These are phyloP conservation scores for Epizoanthus ramosus DNA, from an alignment of 92 coral and sea anemone genomes.

Conservation along the genomic window DNA sequence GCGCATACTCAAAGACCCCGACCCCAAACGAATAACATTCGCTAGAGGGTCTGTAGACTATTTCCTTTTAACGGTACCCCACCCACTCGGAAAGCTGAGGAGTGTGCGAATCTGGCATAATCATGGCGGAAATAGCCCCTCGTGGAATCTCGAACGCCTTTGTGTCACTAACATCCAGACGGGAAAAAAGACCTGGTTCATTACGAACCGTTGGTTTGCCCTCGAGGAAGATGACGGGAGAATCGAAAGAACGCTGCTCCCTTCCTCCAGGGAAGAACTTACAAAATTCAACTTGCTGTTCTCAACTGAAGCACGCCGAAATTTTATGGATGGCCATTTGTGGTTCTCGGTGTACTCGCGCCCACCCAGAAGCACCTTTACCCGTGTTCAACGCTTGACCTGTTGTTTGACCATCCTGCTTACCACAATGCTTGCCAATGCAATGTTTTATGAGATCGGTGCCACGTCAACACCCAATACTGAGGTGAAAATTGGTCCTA, in stretches of 20 bases:
- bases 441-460: conserved; percentile 84
- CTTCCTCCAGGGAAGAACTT: conserved; percentile 72
- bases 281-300: conserved; percentile 76
- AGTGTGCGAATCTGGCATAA: conserved; percentile 81
- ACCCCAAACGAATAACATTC: conserved; percentile 49
- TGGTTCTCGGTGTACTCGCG: conserved; percentile 85
- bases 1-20: conserved; percentile 67
- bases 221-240: conserved; percentile 89
- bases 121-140: conserved; percentile 74
- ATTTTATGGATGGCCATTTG: conserved; percentile 83
- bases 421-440: conserved; percentile 86
- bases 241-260: conserved; percentile 68
- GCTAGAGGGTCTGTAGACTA: conserved; percentile 61
- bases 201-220: conserved; percentile 86
- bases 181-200: conserved; percentile 75
- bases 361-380: conserved; percentile 82
- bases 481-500: conserved; percentile 76
- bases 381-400: conserved; percentile 87
- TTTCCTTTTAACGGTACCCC: conserved; percentile 83
- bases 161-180: conserved; percentile 77
- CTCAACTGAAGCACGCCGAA: conserved; percentile 75
- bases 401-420: conserved; percentile 81
- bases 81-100: conserved; percentile 64
- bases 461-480: conserved; percentile 42
- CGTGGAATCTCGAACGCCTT: conserved; percentile 80